Evolutionary conservation across 1,140 invertebrate species (phyloP).

Genomic region (Dufourea novaeangliae): DNA sequence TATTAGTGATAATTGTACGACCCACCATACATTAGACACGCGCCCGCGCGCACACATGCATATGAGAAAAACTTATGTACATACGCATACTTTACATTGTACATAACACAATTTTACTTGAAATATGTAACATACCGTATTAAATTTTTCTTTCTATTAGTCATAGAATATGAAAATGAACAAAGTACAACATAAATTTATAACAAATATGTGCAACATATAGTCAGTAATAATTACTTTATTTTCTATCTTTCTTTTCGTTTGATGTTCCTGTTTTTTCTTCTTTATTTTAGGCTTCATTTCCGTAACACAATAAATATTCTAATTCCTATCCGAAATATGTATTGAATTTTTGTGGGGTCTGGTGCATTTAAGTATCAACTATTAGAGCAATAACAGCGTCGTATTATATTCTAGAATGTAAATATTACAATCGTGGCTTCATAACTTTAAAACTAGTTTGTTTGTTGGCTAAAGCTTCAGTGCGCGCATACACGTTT

Average conservation of each 20-base stretch:
- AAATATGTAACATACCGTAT: background rate
- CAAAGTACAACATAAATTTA: background rate
- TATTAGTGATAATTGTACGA: conserved; percentile 14
- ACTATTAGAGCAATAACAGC: conserved; percentile 20
- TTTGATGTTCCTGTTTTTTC: background rate
- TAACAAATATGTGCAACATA: background rate
- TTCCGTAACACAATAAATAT: background rate
- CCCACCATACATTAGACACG: background rate
- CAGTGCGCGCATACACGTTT: conserved; percentile 79
- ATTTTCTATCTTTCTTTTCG: background rate
- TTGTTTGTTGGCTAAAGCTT: conserved; percentile 80
- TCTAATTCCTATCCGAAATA: conserved; percentile 9
- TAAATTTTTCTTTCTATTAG: background rate
- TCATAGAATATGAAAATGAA: background rate
- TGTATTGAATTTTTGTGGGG: background rate
- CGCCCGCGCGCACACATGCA: background rate
- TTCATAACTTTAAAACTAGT: conserved; percentile 81
- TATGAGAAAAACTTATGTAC: background rate
- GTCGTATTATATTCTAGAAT: conserved; percentile 30
- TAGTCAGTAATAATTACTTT: background rate
- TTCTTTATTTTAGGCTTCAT: no score
- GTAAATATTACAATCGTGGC: conserved; percentile 74
- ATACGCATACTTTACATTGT: background rate
- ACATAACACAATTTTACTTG: background rate
- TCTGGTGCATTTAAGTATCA: conserved; percentile 9